Evolutionary conservation across 2,113 vertebrate species (phyloP).

Genomic region (Amblyornis subalaris): DNA sequence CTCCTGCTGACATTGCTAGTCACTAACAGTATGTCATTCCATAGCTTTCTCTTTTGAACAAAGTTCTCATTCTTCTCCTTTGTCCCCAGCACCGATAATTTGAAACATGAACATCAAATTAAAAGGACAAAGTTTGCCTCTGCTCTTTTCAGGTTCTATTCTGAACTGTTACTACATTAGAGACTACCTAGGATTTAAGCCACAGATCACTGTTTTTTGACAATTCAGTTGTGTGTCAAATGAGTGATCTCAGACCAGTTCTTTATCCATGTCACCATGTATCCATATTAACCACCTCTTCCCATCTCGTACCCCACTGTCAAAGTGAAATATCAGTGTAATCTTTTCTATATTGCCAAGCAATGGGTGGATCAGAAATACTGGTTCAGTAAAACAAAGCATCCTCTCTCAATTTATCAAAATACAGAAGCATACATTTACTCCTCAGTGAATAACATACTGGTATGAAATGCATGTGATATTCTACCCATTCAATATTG

Average conservation of each 20-base stretch:
- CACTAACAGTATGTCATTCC: background rate
- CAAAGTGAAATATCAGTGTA: background rate
- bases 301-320: background rate
- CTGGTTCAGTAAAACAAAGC: background rate
- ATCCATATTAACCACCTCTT: background rate
- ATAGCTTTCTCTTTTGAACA: background rate
- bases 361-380: background rate
- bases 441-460: background rate
- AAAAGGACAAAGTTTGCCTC: background rate
- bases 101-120: background rate
- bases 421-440: background rate
- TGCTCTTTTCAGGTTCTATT: background rate
- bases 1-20: background rate
- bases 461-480: background rate
- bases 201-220: background rate
- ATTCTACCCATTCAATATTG: background rate
- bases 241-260: background rate
- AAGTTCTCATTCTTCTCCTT: background rate
- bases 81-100: background rate
- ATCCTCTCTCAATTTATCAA: background rate
- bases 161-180: background rate
- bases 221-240: background rate
- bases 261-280: background rate
- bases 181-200: background rate
- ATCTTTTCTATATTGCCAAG: background rate